A percentile compares a stretch with the other conserved stretches of the same genome.
Evolutionary conservation across 2,888 invertebrate species (phyloP).

Genomic region (Osmoderma eremita): DNA sequence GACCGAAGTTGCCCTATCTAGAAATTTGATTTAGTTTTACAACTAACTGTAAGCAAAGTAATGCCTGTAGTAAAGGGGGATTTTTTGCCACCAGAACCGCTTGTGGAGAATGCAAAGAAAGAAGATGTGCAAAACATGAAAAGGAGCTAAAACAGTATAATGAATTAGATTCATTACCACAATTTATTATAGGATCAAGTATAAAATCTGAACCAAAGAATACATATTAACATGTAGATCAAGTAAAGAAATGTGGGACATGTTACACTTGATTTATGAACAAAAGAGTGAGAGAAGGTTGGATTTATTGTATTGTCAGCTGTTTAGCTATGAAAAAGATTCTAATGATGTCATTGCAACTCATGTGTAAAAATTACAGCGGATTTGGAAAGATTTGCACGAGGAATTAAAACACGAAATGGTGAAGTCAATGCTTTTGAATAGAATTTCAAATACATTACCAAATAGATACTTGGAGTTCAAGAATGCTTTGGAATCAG

Average conservation of each 20-base stretch:
- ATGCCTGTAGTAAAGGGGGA: not conserved
- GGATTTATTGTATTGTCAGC: not conserved
- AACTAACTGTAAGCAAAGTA: not conserved
- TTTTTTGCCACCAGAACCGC: not conserved
- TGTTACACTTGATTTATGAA: not conserved
- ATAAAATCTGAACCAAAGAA: not conserved
- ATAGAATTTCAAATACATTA: constrained; percentile 3
- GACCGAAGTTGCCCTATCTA: not conserved
- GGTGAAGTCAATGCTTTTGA: not conserved
- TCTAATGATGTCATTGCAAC: not conserved
- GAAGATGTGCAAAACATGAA: not conserved
- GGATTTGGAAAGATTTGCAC: not conserved
- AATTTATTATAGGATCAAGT: not conserved
- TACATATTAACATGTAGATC: not conserved
- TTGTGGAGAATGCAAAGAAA: not conserved
- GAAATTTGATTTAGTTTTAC: not conserved
- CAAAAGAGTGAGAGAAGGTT: not conserved
- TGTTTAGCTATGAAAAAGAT: not conserved
- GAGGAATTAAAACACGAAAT: not conserved
- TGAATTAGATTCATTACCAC: not conserved
- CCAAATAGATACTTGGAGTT: not conserved
- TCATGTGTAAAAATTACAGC: not conserved
- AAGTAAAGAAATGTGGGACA: constrained; percentile 4
- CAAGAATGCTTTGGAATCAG: constrained; percentile 1
- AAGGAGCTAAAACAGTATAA: not conserved